Base-by-base conservation (phyloP, 2,113 vertebrate species). In the Platysternon megacephalum region DNA sequence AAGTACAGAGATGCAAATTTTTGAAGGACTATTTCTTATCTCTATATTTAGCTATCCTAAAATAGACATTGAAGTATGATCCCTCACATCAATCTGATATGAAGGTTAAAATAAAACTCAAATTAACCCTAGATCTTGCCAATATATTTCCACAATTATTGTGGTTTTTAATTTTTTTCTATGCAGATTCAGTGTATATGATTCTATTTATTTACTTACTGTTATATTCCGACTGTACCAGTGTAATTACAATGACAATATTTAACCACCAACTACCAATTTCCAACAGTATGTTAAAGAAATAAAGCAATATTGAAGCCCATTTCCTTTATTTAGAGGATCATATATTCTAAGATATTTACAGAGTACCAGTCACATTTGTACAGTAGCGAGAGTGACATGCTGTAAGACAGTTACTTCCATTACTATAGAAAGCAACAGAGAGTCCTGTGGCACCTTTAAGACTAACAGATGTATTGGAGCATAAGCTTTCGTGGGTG, bases 41-140 rank as follows among this genome's bases (percentile, higher is more conserved):
- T 91, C 96, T 97, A 96, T 93, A 94, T 96, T 97, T 93, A 93
- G 82, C 61, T 17, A 5, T 39, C 85, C 88, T 88, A 94, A 91
- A 84, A 97, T 97, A 97, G 91, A 96, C 21, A 28, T 22, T 88
- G 9, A 58, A 17, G 85, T 61, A 48, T 58, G 29, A 5, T 76
- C 82, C 28, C 68, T 86, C 4, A 10, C 29, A 76, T n/a, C 1
- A 14, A 85, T 76, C 84, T 65, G 46, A 89, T 10, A 88, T 5
- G 74, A 92, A 65, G 24, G 22, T 49, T 48, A 44, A 82, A 46
- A 74, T 4, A 82, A 49, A 81, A 49, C 35, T 51, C 35, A 53
- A 5, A 16, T 5, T 48, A 24, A 10, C 32, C 55, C 78, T 82
- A 48, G 6, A 39, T 72, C 56, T 55, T 82, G 53, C 61, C 87